Conservation (phyloP, 2,113 vertebrate genomes). For the Lepus timidus region DNA sequence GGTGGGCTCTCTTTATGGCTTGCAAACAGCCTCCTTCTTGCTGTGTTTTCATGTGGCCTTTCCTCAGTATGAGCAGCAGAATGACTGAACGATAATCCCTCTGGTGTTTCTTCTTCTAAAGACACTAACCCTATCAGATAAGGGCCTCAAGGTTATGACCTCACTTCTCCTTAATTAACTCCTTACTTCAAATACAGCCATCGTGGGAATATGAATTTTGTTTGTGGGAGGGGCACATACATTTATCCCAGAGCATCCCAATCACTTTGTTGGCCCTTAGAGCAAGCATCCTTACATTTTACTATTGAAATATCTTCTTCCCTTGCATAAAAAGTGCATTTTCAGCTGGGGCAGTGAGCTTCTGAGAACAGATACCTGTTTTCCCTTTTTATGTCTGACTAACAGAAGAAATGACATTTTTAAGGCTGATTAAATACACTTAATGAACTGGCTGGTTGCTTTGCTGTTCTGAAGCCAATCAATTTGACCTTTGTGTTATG, state of each 20-base stretch:
- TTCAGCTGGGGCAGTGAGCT: neutral
- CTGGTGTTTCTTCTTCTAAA: neutral
- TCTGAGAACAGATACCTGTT: neutral
- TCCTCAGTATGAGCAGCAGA: neutral
- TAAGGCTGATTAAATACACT: conserved; percentile 28
- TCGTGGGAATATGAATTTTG: neutral
- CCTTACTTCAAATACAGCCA: neutral
- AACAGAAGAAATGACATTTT: neutral
- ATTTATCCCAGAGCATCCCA: neutral
- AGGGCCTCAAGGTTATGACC: neutral
- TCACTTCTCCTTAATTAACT: neutral
- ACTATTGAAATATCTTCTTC: conserved; percentile 4
- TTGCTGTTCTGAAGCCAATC: neutral
- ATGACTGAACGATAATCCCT: neutral
- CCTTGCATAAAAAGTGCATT: neutral
- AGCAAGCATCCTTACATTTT: neutral
- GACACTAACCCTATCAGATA: neutral
- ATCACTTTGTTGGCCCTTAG: neutral
- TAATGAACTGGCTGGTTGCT: conserved; percentile 8
- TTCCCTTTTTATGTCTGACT: neutral
- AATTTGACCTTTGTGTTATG: conserved; percentile 11
- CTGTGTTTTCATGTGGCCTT: neutral
- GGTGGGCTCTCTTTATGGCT: neutral
- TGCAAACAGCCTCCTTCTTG: neutral
- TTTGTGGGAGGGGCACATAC: rapidly evolving